Evolutionary conservation across 1,140 invertebrate species (phyloP), one percentile per base, ranked within the genome.

Genomic region (Onthophagus taurus): DNA sequence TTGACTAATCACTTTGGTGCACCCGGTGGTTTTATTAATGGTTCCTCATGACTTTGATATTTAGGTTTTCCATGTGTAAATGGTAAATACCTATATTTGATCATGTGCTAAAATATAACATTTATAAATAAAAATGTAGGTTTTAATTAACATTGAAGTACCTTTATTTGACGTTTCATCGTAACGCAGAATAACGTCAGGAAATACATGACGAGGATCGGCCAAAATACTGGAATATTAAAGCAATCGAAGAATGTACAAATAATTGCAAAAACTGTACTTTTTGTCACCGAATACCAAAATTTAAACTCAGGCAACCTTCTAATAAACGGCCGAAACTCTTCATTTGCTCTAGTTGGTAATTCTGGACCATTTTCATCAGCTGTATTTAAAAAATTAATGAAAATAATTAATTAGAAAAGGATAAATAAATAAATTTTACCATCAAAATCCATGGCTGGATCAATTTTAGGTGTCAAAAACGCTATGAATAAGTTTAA

Each of bases 221-320:
- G 97, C 97, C 97, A 99, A 68, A 99, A 99, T 54, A 99, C 97
- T 60, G 97, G 97, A 63, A 99, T 85, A 75, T 99, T 97, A 64
- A 98, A 95, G 52, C 86, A 85, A 60, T 98, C 92, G 67, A 99
- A 97, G 64, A 96, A 90, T 38, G 97, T 99, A 68, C 91, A 97
- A 50, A 84, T 71, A 56, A 94, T 76, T 19, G 85, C 91, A 53
- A 99, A 76, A 2, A 91, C 38, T n/a, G 94, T 95, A 35, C 94
- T 94, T 64, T 94, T 97, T 26, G 88, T 85, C 34, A 96, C 86
- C 53, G 92, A 95, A 58, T 97, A 83, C 97, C 97, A 99, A 70
- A 99, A 99, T 71, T 99, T 99, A 65, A 99, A 99, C 74, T 99
- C 97, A 20, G 96, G 95, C 61, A 99, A 72, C 57, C 96, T 77